Evolutionary conservation across 2,113 vertebrate genomes (phyloP), one percentile per base, ranked within the genome.

Genomic region (Morone saxatilis): DNA sequence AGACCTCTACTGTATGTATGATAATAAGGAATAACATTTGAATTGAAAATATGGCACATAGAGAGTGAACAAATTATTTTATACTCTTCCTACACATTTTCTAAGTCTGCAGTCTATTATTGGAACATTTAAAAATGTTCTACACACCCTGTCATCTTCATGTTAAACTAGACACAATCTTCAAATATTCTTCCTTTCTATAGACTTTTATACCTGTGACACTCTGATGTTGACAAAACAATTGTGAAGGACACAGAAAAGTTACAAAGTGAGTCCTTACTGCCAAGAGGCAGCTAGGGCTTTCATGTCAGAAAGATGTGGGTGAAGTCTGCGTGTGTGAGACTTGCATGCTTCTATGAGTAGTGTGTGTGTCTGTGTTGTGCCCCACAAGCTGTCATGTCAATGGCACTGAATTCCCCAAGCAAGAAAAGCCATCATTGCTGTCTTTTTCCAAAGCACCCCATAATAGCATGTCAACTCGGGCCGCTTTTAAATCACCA

Each of bases 401-500:
- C 80, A 82, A 47, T 0, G 19, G 22, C 77, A 19, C 45, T 59
- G 65, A 78, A 86, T 79, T 87, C 68, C 77, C 66, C 10, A 7
- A 72, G 54, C 51, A 74, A 57, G 57, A 82, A 86, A 85, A 88
- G 66, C 72, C 78, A 56, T 91, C 76, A 74, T 50, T 3, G 12
- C 45, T 67, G 60, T 86, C 77, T 53, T 63, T 81, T 79, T 66
- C 59, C 61, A 83, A 81, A 85, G 53, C 65, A 48, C 40, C 69
- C 40, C 53, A 69, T 88, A 86, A 92, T 76, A 73, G 66, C 66
- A 25, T 80, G 80, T 92, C 90, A 82, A 69, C 67, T 56, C 5
- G 7, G 36, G 36, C 45, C 7, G 10, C 85, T 76, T 85, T 87
- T 89, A 91, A 91, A 93, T 92, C 78, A 53, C 45, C 63, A 8